These are phyloP conservation scores for Antitype chi DNA, from an alignment of 2,888 invertebrate species.

Conservation along the genomic window DNA sequence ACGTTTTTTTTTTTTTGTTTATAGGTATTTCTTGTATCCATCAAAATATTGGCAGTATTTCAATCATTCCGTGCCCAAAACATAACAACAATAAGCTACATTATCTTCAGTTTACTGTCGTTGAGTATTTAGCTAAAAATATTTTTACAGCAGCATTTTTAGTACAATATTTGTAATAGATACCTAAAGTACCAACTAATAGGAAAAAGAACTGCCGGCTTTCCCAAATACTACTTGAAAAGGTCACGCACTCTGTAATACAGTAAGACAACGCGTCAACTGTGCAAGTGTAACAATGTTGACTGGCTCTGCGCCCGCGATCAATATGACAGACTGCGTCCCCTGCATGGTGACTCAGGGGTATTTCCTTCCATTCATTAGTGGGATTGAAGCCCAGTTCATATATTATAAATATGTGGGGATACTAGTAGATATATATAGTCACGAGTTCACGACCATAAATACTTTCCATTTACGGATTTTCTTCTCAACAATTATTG, in stretches of 20 bases:
- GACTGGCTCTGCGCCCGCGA: conserved; percentile 9
- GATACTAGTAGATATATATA: not conserved
- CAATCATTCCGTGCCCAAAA: not conserved
- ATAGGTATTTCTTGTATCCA: not conserved
- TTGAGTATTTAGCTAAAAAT: not conserved
- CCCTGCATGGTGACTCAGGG: conserved; percentile 36
- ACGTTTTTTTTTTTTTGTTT: no score
- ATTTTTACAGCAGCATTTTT: not conserved
- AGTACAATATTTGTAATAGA: not conserved
- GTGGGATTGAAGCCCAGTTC: not conserved
- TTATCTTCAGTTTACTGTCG: not conserved
- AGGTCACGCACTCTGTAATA: not conserved
- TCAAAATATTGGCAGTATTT: not conserved
- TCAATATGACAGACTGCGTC: conserved; percentile 9
- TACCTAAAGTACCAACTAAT: not conserved
- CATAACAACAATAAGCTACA: not conserved
- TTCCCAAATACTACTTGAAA: not conserved
- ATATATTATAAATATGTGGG: not conserved
- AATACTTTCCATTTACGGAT: not conserved
- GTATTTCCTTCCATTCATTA: conserved; percentile 23
- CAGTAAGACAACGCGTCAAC: conserved; percentile 2
- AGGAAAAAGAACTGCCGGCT: not conserved
- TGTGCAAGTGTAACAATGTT: not conserved
- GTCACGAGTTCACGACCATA: not conserved
- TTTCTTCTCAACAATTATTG: not conserved